Evolutionary conservation across 2,113 vertebrate genomes (phyloP).

Genomic region (Chaetodon trifascialis): DNA sequence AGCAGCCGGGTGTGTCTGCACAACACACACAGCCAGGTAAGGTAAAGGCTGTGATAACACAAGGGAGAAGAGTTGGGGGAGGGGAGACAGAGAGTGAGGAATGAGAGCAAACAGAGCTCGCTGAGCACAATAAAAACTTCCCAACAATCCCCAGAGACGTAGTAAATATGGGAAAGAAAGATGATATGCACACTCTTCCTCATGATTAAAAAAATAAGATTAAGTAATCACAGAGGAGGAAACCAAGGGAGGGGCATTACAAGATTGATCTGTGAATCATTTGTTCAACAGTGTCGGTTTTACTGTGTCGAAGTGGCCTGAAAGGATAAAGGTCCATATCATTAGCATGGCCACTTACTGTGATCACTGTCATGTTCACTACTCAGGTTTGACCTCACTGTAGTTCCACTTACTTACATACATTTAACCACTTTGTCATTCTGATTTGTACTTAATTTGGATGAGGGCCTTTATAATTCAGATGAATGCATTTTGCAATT

Average conservation of each 20-base stretch:
- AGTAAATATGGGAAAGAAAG: conserved; percentile 8
- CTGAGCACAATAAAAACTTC: conserved; percentile 45
- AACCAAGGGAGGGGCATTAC: not conserved
- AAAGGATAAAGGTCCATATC: not conserved
- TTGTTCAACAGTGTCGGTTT: conserved; percentile 40
- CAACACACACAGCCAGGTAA: conserved; percentile 77
- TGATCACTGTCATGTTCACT: not conserved
- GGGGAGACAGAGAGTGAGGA: conserved; percentile 51
- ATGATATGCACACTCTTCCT: conserved; percentile 12
- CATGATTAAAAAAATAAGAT: conserved; percentile 20
- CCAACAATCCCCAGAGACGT: conserved; percentile 23
- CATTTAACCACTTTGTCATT: not conserved
- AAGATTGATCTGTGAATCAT: conserved; percentile 18
- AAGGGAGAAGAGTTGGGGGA: conserved; percentile 58
- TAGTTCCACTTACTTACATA: not conserved
- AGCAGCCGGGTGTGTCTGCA: conserved; percentile 80
- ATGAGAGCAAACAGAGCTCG: conserved; percentile 25
- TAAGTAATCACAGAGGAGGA: conserved; percentile 41
- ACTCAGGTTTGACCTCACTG: not conserved
- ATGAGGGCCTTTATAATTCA: not conserved
- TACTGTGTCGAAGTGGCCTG: not conserved
- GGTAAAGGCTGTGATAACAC: conserved; percentile 56
- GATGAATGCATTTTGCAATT: not conserved
- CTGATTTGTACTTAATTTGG: not conserved
- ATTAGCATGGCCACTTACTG: not conserved